A percentile compares a stretch with the other conserved stretches of the same genome.
These are phyloP conservation scores for Fistularia commersonii DNA, from an alignment of 2,797 vertebrate species.

Conservation along the genomic window DNA sequence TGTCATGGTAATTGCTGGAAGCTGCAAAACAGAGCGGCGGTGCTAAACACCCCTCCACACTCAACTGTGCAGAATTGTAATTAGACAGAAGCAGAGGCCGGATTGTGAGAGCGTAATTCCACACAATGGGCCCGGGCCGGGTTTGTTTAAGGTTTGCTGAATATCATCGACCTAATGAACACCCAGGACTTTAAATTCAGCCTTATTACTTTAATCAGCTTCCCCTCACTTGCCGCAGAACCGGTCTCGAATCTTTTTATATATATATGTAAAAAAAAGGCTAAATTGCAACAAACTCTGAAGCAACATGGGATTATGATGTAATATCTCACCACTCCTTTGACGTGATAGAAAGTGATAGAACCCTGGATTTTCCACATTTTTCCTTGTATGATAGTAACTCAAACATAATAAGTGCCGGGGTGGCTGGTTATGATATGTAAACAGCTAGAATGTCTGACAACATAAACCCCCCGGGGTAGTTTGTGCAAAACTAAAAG, in stretches of 20 bases:
- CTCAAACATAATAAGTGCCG: too few relatives aligned
- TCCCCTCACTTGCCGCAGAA: not conserved
- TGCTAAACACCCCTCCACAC: slow-evolving; percentile 41
- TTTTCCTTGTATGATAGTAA: too few relatives aligned
- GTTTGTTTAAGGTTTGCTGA: not conserved
- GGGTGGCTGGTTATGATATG: too few relatives aligned
- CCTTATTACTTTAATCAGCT: not conserved
- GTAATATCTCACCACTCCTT: too few relatives aligned
- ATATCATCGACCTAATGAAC: not conserved
- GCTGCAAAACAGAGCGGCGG: slow-evolving; percentile 22
- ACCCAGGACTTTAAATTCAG: not conserved
- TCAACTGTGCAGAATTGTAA: slow-evolving; percentile 36
- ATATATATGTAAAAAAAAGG: not conserved
- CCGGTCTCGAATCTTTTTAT: not conserved
- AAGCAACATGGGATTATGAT: too few relatives aligned
- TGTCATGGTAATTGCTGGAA: slow-evolving; percentile 57
- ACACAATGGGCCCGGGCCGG: not conserved
- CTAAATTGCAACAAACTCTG: too few relatives aligned
- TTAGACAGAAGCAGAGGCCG: slow-evolving; percentile 5
- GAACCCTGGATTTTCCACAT: too few relatives aligned
- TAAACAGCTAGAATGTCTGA: too few relatives aligned
- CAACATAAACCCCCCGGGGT: too few relatives aligned
- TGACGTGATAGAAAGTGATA: too few relatives aligned
- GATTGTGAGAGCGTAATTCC: slow-evolving; percentile 7
- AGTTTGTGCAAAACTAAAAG: too few relatives aligned